Conservation (phyloP, 2,797 vertebrate genomes). For the Lacerta bilineata region DNA sequence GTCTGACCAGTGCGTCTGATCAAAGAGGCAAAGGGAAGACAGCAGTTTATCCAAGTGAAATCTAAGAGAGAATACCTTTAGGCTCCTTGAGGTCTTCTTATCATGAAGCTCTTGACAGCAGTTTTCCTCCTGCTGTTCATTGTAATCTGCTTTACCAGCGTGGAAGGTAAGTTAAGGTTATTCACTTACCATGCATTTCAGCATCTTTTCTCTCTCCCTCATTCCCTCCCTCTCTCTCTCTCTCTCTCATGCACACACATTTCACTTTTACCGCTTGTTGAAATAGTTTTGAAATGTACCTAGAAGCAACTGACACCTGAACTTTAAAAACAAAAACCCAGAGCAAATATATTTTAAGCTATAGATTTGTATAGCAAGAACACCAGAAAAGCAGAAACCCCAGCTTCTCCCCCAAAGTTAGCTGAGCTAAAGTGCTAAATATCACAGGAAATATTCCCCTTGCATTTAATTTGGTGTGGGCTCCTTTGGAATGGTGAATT, state of each 20-base stretch:
- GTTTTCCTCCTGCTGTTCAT: slow-evolving; percentile 89
- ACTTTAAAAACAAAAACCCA: too few relatives aligned
- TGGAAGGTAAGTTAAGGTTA: slow-evolving; percentile 87
- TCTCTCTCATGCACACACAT: neutral
- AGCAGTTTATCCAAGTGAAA: neutral
- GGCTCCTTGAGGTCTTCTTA: slow-evolving; percentile 59
- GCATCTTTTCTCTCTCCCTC: neutral
- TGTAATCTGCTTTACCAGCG: slow-evolving; percentile 85
- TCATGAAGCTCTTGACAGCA: slow-evolving; percentile 91
- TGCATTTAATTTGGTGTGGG: rapidly evolving
- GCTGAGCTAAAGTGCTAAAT: rapidly evolving
- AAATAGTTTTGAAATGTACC: neutral
- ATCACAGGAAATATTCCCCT: rapidly evolving
- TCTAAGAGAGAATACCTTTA: neutral
- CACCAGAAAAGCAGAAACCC: neutral
- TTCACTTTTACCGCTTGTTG: neutral
- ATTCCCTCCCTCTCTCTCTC: neutral
- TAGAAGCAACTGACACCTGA: rapidly evolving
- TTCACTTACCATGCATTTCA: neutral
- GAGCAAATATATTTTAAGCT: neutral
- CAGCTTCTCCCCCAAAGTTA: neutral
- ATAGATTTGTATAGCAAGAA: neutral
- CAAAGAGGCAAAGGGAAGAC: neutral
- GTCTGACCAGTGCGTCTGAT: slow-evolving; percentile 16
- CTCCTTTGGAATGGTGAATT: neutral